Evolutionary conservation across 1,140 invertebrate genomes (phyloP).

Genomic region (Asbolus verrucosus): DNA sequence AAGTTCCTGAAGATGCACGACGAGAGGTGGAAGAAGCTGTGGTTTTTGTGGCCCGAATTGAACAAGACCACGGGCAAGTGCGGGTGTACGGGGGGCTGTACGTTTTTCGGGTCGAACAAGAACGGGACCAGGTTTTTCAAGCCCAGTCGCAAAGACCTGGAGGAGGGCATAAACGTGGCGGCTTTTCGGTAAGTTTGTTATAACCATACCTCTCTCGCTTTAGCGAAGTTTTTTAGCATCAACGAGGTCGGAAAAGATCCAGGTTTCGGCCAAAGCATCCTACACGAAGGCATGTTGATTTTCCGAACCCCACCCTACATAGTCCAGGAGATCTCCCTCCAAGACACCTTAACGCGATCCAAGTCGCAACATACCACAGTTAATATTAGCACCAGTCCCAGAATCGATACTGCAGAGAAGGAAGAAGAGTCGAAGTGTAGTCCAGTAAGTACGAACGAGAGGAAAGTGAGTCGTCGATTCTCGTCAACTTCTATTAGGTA

Average conservation of each 20-base stretch:
- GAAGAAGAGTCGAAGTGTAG: constrained; percentile 47
- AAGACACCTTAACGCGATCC: constrained; percentile 68
- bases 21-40: constrained; percentile 86
- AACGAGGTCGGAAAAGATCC: constrained; percentile 75
- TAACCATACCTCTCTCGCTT: background rate
- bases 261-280: constrained; percentile 93
- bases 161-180: constrained; percentile 86
- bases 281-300: constrained; percentile 88
- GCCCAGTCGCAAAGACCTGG: constrained; percentile 81
- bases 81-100: constrained; percentile 94
- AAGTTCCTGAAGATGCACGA: constrained; percentile 92
- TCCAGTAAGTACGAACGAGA: constrained; percentile 55
- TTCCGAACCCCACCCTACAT: constrained; percentile 91
- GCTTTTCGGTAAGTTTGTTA: constrained; percentile 71
- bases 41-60: constrained; percentile 90
- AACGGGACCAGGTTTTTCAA: constrained; percentile 92
- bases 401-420: constrained; percentile 49
- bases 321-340: constrained; percentile 80
- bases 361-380: constrained; percentile 53
- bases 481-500: constrained; percentile 63
- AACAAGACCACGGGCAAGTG: constrained; percentile 79
- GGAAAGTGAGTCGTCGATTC: constrained; percentile 59
- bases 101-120: constrained; percentile 91
- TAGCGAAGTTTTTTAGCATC: constrained; percentile 55
- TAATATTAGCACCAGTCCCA: constrained; percentile 64